Evolutionary conservation across 2,113 vertebrate genomes (phyloP).

Genomic region (Odocoileus hemionus): DNA sequence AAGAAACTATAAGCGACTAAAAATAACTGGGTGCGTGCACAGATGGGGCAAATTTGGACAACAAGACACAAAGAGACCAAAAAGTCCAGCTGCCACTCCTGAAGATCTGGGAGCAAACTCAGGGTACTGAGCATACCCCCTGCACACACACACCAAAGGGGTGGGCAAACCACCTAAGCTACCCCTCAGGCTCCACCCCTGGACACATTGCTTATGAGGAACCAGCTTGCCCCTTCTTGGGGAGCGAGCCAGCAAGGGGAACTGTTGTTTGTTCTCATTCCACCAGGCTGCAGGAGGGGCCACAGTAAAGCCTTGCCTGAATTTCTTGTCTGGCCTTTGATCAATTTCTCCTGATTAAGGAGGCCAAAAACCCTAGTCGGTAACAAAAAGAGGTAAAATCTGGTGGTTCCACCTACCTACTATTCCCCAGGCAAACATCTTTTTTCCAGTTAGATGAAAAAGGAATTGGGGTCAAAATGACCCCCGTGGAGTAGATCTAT

Average conservation of each 20-base stretch:
- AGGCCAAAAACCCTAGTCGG: neutral
- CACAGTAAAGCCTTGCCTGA: neutral
- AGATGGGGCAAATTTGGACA: neutral
- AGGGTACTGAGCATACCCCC: neutral
- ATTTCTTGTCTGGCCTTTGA: neutral
- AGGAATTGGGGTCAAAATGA: neutral
- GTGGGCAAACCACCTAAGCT: neutral
- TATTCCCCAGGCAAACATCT: neutral
- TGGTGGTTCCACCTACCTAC: neutral
- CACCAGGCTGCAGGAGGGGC: neutral
- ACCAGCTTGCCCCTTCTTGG: neutral
- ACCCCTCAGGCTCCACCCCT: neutral
- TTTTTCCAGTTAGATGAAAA: neutral
- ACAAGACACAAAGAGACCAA: neutral
- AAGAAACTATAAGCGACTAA: neutral
- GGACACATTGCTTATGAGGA: rapidly evolving
- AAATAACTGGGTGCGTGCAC: neutral
- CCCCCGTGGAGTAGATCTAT: neutral
- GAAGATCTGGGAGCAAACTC: neutral
- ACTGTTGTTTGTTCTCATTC: neutral
- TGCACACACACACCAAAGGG: neutral
- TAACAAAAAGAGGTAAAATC: neutral
- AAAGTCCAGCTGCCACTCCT: neutral
- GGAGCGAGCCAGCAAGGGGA: neutral
- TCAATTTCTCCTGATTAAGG: neutral